Base-by-base conservation (phyloP, 2,888 invertebrate genomes). In the Lucinisca nassula region DNA sequence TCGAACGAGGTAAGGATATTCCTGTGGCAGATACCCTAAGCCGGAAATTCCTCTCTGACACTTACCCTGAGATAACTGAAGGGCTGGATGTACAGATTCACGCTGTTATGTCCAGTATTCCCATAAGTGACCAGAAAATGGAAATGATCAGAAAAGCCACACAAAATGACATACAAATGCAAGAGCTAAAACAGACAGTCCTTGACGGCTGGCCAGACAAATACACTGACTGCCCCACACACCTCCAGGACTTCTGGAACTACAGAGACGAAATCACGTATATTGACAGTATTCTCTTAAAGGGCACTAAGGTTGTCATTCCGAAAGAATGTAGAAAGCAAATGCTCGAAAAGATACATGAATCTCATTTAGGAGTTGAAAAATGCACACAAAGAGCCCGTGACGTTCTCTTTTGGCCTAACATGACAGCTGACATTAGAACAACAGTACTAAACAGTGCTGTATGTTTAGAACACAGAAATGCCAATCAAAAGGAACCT, bases 11-110 rank as follows among this genome's bases (percentile, higher is more conserved):
- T 8, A 86, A 82, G 73, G 67, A 92, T 14, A 84, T 88, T 83
- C 73, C 51, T 37, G 61, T 86, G 12, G 89, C 85, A 12, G 90
- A 91, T 37, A 87, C 85, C 10, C 72, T 92, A 40, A 81, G 84
- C 10, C 51, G 92, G 40, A 86, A 85, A 35, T 81, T 79, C 67
- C 45, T 83, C 24, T 12, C 73, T 2, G 35, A 73, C 10, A 27
- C 37, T 8, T 27, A 32, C 8, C 27, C n/a, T 17, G 21, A 30
- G 55, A 55, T 38, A 32, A n/a, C n/a, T n/a, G n/a, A n/a, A n/a
- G n/a, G n/a, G n/a, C n/a, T n/a, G n/a, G n/a, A n/a, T n/a, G n/a
- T n/a, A n/a, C n/a, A n/a, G n/a, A n/a, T n/a, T n/a, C n/a, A n/a
- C n/a, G n/a, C n/a, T n/a, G n/a, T n/a, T n/a, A n/a, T n/a, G n/a